A percentile compares a stretch with the other conserved stretches of the same genome.
Evolutionary conservation across 2,888 invertebrate species (phyloP).

Genomic region (Nephrotoma guestfalica): DNA sequence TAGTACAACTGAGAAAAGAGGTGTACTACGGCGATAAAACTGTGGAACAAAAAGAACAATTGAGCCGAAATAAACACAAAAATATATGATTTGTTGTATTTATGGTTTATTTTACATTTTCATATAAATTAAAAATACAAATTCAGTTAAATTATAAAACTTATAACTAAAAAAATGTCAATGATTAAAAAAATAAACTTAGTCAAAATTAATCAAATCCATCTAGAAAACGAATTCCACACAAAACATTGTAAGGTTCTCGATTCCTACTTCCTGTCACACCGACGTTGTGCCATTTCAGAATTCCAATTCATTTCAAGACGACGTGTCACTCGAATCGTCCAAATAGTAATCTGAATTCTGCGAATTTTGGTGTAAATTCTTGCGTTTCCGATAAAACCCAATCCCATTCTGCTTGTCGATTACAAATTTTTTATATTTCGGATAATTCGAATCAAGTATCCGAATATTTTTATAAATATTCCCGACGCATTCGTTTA

Average conservation of each 20-base stretch:
- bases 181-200: background rate
- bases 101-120: background rate
- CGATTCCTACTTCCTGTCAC: background rate
- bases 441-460: slow-evolving; percentile 27
- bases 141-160: background rate
- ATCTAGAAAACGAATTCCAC: background rate
- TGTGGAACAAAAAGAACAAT: background rate
- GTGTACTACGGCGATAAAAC: background rate
- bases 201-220: background rate
- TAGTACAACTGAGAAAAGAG: background rate
- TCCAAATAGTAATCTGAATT: background rate
- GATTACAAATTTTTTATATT: slow-evolving; percentile 25
- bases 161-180: background rate
- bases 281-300: background rate
- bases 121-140: background rate
- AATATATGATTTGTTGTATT: background rate
- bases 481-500: slow-evolving; percentile 21
- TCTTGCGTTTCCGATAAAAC: slow-evolving; percentile 24
- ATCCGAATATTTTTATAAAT: slow-evolving; percentile 26
- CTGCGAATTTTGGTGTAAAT: background rate
- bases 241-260: background rate
- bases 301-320: too few relatives aligned
- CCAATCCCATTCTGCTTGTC: slow-evolving; percentile 30
- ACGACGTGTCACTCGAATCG: background rate
- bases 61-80: background rate